A percentile compares a stretch with the other conserved stretches of the same genome.
Conservation (phyloP, 2,797 vertebrate species). For the Cossypha polioptera region DNA sequence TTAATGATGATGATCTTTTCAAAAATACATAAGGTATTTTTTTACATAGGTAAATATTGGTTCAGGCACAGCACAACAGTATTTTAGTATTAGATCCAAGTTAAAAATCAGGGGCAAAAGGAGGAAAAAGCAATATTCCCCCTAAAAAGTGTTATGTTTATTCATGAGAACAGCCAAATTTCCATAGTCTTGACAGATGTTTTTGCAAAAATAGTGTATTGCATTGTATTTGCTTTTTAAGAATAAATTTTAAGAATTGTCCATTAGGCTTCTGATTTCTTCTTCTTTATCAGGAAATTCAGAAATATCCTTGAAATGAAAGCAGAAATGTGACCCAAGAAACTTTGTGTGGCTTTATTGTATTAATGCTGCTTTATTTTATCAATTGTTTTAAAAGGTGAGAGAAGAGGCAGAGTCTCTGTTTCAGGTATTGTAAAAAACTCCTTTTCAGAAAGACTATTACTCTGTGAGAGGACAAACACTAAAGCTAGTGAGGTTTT, state of each 20-base stretch:
- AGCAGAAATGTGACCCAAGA: background rate
- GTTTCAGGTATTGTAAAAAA: background rate
- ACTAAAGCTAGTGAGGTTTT: background rate
- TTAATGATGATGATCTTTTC: background rate
- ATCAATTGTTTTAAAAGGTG: background rate
- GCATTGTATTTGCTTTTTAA: background rate
- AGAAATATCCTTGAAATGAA: background rate
- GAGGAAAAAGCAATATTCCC: background rate
- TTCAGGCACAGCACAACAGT: background rate
- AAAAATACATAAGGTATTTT: background rate
- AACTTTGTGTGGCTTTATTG: background rate
- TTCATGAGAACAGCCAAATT: background rate
- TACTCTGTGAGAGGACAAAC: background rate
- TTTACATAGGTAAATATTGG: background rate
- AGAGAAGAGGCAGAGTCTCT: background rate
- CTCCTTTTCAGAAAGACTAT: background rate
- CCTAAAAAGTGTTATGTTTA: background rate
- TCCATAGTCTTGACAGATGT: fast-evolving
- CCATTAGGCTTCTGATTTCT: background rate
- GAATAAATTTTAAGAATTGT: background rate
- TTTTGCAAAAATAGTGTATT: background rate
- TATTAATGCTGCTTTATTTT: background rate
- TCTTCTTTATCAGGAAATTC: background rate
- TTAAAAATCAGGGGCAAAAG: background rate
- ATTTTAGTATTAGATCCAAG: background rate